These are phyloP conservation scores for Sporophila hypoxantha DNA, from an alignment of 2,113 vertebrate species.

Conservation along the genomic window DNA sequence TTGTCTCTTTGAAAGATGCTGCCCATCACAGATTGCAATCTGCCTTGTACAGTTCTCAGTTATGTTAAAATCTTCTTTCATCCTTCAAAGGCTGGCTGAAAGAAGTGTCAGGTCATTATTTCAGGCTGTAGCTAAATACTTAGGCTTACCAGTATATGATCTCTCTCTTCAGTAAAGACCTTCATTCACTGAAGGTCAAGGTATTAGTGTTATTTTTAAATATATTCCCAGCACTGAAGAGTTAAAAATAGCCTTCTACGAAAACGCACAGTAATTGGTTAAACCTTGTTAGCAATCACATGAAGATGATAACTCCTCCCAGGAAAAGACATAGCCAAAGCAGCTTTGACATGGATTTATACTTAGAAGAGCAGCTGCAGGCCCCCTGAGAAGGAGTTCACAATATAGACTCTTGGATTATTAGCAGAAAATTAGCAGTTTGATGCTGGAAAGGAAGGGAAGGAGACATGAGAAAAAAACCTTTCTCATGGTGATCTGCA, in stretches of 20 bases:
- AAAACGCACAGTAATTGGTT: slow-evolving; percentile 61
- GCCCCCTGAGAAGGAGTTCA: not conserved
- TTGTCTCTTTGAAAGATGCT: not conserved
- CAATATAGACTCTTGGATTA: not conserved
- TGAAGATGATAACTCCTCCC: slow-evolving; percentile 57
- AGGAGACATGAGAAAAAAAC: not conserved
- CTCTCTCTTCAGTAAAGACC: not conserved
- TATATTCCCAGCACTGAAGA: slow-evolving; percentile 22
- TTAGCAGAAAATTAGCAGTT: not conserved
- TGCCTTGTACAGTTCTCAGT: not conserved
- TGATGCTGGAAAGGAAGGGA: not conserved
- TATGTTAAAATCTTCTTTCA: slow-evolving; percentile 40
- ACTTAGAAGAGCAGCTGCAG: slow-evolving; percentile 41
- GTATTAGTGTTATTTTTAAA: slow-evolving; percentile 68
- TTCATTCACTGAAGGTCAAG: slow-evolving; percentile 45
- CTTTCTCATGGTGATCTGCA: not conserved
- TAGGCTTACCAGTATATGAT: not conserved
- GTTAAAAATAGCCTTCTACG: slow-evolving; percentile 57
- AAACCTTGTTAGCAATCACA: slow-evolving; percentile 62
- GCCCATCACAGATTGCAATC: not conserved
- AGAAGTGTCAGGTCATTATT: slow-evolving; percentile 46
- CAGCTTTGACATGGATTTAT: slow-evolving; percentile 54
- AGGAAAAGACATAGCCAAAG: slow-evolving; percentile 50
- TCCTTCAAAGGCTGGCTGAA: slow-evolving; percentile 21
- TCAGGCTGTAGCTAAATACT: slow-evolving; percentile 25